These are phyloP conservation scores for Myripristis murdjan DNA, from an alignment of 2,797 vertebrate species.

Conservation along the genomic window DNA sequence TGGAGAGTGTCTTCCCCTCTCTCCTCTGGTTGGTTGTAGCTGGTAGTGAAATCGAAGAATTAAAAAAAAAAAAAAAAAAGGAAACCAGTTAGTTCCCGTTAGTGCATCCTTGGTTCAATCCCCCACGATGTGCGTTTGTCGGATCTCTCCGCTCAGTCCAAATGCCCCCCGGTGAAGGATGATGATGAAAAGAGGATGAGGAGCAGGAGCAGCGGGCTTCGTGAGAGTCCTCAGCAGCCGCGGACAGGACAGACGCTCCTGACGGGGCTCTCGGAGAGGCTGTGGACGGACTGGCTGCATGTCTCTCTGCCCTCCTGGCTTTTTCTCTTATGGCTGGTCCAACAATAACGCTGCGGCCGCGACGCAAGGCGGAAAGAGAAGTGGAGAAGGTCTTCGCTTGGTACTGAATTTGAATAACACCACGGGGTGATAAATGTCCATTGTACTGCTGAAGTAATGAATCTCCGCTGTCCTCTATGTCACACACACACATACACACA, in stretches of 20 bases:
- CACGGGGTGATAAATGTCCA: conserved; percentile 99
- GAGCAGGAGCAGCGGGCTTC: conserved; percentile 54
- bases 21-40: conserved; percentile 18
- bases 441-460: conserved; percentile 99
- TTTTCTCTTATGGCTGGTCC: conserved; percentile 89
- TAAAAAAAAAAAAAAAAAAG: too few relatives aligned
- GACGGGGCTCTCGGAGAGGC: conserved; percentile 80
- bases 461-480: conserved; percentile 97
- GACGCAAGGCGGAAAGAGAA: conserved; percentile 85
- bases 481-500: conserved; percentile 79
- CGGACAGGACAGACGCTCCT: conserved; percentile 73
- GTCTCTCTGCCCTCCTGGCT: conserved; percentile 87
- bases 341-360: conserved; percentile 93
- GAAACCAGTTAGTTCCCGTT: conserved; percentile 71
- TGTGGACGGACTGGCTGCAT: conserved; percentile 75
- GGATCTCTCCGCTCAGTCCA: conserved; percentile 63
- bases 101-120: conserved; percentile 79
- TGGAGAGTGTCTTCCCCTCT: conserved; percentile 30
- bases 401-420: conserved; percentile 99
- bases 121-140: conserved; percentile 72
- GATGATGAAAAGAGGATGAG: conserved; percentile 54
- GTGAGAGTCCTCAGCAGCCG: conserved; percentile 57
- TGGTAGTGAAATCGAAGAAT: conserved; percentile 36
- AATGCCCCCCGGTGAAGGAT: conserved; percentile 70
- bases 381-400: conserved; percentile 97